Evolutionary conservation across 2,888 invertebrate species (phyloP), one percentile per base, ranked within the genome.

Genomic region (Pollenia griseotomentosa): DNA sequence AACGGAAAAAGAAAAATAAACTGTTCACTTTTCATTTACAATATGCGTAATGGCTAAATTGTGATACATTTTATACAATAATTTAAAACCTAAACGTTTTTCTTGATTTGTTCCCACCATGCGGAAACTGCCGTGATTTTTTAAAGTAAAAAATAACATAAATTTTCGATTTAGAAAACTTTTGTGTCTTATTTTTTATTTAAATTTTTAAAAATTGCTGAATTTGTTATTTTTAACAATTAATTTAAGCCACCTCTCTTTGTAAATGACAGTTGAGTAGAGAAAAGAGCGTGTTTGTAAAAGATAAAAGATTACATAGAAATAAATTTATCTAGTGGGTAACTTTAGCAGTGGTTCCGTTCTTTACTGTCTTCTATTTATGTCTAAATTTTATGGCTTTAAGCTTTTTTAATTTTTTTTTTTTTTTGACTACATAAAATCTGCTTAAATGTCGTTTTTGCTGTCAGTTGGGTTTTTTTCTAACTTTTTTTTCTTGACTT

Each of bases 381-480:
- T 55, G 33, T 9, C 40, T 2, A 75, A 63, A 40, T 57, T 74
- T 74, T 74, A 73, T 81, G 48, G 73, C 57, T 74, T 81, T 57
- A 81, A 81, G 73, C 65, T 6, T 63, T 53, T 65, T 44, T n/a
- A 51, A 59, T 4, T 12, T 57, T 53, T 48, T 42, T 57, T 53
- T 66, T 42, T 42, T 42, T 6, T 0, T 40, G 16, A 44, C 16
- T 23, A 57, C 0, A 19, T 40, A 74, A 79, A 79, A 79, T 16
- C 11, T 81, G 81, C 81, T 82, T 71, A 74, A 74, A 82, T 73
- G 57, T 66, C 81, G 74, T 46, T 55, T 73, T 53, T 40, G 51
- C 40, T 63, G 61, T 44, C 19, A 48, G 23, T 46, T 78, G 53
- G 11, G 33, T 12, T 16, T 16, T 51, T 78, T 78, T 79, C 66